Percentiles rank a stretch among this genome's conserved stretches.
Conservation (phyloP, 2,113 vertebrate genomes). For the Mesembrinibis cayennensis region DNA sequence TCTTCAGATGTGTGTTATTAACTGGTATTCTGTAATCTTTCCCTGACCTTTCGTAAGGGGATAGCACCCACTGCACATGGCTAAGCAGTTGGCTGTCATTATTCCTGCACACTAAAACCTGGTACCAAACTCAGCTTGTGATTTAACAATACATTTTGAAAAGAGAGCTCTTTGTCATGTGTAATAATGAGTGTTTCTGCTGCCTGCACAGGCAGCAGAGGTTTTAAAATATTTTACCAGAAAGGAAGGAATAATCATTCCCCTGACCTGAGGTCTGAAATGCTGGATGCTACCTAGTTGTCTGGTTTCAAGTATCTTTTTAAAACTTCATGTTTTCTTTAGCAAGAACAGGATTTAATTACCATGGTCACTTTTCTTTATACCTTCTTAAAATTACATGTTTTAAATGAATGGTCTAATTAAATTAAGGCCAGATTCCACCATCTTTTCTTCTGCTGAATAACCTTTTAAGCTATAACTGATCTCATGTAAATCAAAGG, state of each 20-base stretch:
- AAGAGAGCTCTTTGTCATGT: not conserved
- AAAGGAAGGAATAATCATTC: constrained; percentile 2
- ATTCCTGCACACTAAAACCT: not conserved
- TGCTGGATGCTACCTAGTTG: not conserved
- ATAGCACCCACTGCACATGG: not conserved
- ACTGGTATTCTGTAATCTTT: not conserved
- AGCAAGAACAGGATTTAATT: not conserved
- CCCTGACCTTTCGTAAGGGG: not conserved
- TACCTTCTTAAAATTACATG: not conserved
- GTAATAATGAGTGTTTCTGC: constrained; percentile 15
- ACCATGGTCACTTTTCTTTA: not conserved
- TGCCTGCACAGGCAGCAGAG: not conserved
- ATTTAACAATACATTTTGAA: not conserved
- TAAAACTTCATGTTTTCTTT: not conserved
- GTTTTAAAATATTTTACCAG: not conserved
- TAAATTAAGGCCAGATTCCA: not conserved
- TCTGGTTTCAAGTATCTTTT: not conserved
- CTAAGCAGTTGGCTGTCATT: not conserved
- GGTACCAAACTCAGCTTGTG: not conserved
- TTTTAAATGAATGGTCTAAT: not conserved
- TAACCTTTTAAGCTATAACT: not conserved
- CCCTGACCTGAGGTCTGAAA: not conserved
- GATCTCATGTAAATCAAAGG: not conserved
- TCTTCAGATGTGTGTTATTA: not conserved
- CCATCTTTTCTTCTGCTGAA: not conserved